phyloP scores from a whole-genome alignment of 1,140 invertebrate species.

The Drosophila albomicans region DNA sequence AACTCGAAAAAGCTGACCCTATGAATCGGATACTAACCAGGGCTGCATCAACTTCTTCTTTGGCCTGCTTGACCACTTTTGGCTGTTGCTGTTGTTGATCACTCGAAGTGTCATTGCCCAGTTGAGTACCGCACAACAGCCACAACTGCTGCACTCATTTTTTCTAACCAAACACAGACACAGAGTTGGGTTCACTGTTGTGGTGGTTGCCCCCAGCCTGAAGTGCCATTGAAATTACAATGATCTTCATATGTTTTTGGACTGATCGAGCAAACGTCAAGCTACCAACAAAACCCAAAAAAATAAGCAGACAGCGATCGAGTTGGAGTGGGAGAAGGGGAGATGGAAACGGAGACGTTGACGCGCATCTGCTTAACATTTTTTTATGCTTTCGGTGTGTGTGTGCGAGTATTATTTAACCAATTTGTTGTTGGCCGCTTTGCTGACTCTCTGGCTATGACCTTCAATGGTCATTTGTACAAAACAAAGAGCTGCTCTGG shows the following conservation, averaged over 20 bases:
- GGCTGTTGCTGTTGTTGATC: not conserved
- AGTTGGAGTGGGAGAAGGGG: not conserved
- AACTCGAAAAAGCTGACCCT: conserved; percentile 14
- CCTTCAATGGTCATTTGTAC: conserved; percentile 80
- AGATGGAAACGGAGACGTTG: conserved; percentile 1
- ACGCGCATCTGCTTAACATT: conserved; percentile 59
- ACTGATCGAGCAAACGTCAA: conserved; percentile 62
- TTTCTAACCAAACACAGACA: conserved; percentile 53
- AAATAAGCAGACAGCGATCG: conserved; percentile 1
- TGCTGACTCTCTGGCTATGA: conserved; percentile 54
- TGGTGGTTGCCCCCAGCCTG: conserved; percentile 56
- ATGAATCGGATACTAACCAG: conserved; percentile 19
- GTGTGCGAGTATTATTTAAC: conserved; percentile 63
- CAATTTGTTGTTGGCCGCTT: conserved; percentile 70
- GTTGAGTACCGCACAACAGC: conserved; percentile 40
- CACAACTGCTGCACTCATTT: conserved; percentile 67
- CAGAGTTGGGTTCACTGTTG: conserved; percentile 21
- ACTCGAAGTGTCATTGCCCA: conserved; percentile 74
- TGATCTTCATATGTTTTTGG: conserved; percentile 78
- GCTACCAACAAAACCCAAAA: conserved; percentile 53
- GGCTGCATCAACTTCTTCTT: conserved; percentile 3
- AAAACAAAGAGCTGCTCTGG: conserved; percentile 56
- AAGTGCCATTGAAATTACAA: conserved; percentile 82
- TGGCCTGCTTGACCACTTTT: conserved; percentile 24
- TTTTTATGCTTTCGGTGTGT: conserved; percentile 23